Percentiles rank a stretch among this genome's conserved stretches.
phyloP scores from a whole-genome alignment of 2,888 invertebrate genomes.

The Orthosia gothica region DNA sequence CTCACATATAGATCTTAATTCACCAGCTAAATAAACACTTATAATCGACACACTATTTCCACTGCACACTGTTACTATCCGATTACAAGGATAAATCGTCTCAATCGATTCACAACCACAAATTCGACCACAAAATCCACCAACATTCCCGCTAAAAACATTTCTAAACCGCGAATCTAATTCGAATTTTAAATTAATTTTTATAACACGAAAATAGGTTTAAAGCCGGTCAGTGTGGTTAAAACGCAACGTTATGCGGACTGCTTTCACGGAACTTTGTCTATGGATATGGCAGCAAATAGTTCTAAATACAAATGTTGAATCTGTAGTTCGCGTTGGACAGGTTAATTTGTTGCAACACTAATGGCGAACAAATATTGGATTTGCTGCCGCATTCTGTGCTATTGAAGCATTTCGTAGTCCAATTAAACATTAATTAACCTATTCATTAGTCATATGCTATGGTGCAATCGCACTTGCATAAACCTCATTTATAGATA shows the following conservation, averaged over 20 bases:
- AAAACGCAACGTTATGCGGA: conserved; percentile 16
- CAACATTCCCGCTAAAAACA: conserved; percentile 23
- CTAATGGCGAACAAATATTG: conserved; percentile 69
- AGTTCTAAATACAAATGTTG: conserved; percentile 49
- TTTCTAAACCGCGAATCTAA: conserved; percentile 29
- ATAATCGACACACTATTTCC: background rate
- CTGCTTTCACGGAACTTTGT: conserved; percentile 32
- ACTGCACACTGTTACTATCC: conserved; percentile 10
- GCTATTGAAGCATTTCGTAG: conserved; percentile 54
- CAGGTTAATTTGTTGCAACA: conserved; percentile 61
- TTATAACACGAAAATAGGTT: conserved; percentile 18
- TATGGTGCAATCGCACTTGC: conserved; percentile 43
- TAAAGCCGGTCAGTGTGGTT: conserved; percentile 29
- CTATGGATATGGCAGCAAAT: conserved; percentile 42
- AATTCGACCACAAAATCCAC: conserved; percentile 22
- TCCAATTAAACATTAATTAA: conserved; percentile 62
- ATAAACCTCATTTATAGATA: conserved; percentile 10
- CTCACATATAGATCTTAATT: conserved; percentile 3
- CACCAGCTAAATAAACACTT: conserved; percentile 20
- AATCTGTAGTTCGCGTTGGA: conserved; percentile 52
- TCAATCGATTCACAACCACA: conserved; percentile 28
- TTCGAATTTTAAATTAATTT: conserved; percentile 44
- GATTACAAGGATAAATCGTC: conserved; percentile 16
- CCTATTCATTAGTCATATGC: conserved; percentile 47
- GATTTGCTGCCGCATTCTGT: conserved; percentile 61